Conservation (phyloP, 2,888 invertebrate species). For the Diabrotica balteata region DNA sequence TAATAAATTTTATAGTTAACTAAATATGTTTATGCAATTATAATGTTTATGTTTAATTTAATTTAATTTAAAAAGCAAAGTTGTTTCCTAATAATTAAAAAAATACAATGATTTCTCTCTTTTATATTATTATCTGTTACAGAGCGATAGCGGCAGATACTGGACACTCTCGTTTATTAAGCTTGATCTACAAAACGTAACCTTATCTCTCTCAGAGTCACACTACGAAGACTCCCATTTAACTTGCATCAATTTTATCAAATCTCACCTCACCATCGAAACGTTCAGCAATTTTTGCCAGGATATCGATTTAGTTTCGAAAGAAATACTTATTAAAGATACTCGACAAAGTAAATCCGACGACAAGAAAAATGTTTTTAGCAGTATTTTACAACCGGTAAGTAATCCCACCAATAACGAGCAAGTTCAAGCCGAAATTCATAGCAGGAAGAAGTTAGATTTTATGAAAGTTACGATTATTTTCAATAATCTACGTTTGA, state of each 20-base stretch:
- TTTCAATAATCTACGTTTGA: constrained; percentile 92
- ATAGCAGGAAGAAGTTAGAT: constrained; percentile 69
- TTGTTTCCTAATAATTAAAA: no score
- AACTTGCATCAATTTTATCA: constrained; percentile 90
- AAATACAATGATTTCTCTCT: no score
- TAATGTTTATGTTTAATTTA: no score
- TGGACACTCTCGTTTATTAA: constrained; percentile 83
- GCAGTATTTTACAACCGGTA: constrained; percentile 82
- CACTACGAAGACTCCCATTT: constrained; percentile 68
- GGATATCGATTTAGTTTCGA: constrained; percentile 91
- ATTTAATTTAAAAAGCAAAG: no score
- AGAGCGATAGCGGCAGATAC: constrained; percentile 61
- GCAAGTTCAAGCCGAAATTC: constrained; percentile 58
- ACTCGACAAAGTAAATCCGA: constrained; percentile 66
- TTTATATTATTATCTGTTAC: constrained; percentile 8
- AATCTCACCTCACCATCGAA: constrained; percentile 85
- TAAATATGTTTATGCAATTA: no score
- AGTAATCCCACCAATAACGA: constrained; percentile 45
- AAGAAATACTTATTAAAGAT: constrained; percentile 85
- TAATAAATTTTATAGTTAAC: no score
- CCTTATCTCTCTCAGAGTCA: constrained; percentile 72
- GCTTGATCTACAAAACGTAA: constrained; percentile 86
- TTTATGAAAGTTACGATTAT: constrained; percentile 84
- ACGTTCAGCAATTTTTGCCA: constrained; percentile 87
- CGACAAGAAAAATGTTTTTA: constrained; percentile 85